Base-by-base conservation (phyloP, 2,113 vertebrate species). In the Helogale parvula region DNA sequence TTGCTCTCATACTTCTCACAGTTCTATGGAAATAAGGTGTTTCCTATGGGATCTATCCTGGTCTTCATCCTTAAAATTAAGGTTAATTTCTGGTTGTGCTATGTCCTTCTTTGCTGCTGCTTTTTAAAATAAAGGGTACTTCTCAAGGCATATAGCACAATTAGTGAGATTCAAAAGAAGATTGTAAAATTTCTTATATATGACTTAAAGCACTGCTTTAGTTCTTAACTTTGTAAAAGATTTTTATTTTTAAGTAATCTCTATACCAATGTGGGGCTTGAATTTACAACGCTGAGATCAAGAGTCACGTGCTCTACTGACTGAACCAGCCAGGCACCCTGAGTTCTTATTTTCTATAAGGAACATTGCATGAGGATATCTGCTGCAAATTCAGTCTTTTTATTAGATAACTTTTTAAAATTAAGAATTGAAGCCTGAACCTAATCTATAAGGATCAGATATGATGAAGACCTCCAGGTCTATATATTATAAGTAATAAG, bases 361-460 rank as follows among this genome's bases (percentile, higher is more conserved):
- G 68, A 92, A n/a, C 54, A 15, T 92, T 89, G 29, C 27, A 15
- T 80, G 35, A 95, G 33, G 25, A 27, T 85, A 27, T 91, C 17
- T n/a, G 19, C 21, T 80, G 38, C 33, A 91, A 83, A 66, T 94
- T 81, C 60, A 50, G 54, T 87, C 52, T 90, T 94, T 23, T 94
- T 86, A 31, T 84, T 97, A 60, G 41, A 29, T 82, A 54, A 31
- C 47, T 50, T 38, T 80, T 93, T 79, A 27, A 94, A 91, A 76
- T 90, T 68, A 77, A 89, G 68, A 96, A 52, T 82, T 81, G 45
- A 69, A 94, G 35, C 23, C n/a, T 76, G 54, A 92, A 79, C 41
- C 4, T 54, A 87, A 35, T 91, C 54, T 95, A 0, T 63, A 88
- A 94, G 45, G 23, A 72, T 90, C 45, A 81, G 31, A 65, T 95